Evolutionary conservation across 2,113 vertebrate genomes (phyloP).

Genomic region (Pungitius pungitius): DNA sequence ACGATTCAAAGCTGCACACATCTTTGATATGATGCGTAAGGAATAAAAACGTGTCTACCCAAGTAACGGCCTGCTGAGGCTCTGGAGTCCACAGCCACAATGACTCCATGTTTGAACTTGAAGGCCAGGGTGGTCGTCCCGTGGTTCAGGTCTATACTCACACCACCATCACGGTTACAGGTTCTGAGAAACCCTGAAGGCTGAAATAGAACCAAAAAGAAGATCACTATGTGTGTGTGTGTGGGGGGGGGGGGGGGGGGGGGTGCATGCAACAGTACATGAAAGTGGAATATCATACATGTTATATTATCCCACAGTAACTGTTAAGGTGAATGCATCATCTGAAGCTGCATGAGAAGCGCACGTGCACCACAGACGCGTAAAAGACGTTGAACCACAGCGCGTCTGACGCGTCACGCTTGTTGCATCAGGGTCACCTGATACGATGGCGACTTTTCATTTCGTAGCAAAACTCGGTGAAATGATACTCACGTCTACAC

Average conservation of each 20-base stretch:
- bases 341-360: neutral
- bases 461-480: neutral
- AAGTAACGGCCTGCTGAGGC: slow-evolving; percentile 84
- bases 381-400: slow-evolving; percentile 16
- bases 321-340: neutral
- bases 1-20: neutral
- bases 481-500: slow-evolving; percentile 78
- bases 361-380: slow-evolving; percentile 44
- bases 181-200: slow-evolving; percentile 80
- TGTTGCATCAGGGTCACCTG: neutral
- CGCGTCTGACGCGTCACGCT: slow-evolving; percentile 24
- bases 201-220: slow-evolving; percentile 58
- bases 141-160: slow-evolving; percentile 81
- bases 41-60: slow-evolving; percentile 51
- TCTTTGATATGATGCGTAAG: neutral
- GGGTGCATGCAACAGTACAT: neutral
- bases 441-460: neutral
- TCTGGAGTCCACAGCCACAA: slow-evolving; percentile 88
- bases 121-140: slow-evolving; percentile 91
- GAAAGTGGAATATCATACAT: neutral
- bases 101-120: slow-evolving; percentile 89
- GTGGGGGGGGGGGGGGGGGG: too few species aligned
- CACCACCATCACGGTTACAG: slow-evolving; percentile 59
- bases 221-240: too few species aligned
- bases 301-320: neutral